Evolutionary conservation across 2,888 invertebrate genomes (phyloP), one percentile per base, ranked within the genome.

Genomic region (Cordylochernes scorpioides): DNA sequence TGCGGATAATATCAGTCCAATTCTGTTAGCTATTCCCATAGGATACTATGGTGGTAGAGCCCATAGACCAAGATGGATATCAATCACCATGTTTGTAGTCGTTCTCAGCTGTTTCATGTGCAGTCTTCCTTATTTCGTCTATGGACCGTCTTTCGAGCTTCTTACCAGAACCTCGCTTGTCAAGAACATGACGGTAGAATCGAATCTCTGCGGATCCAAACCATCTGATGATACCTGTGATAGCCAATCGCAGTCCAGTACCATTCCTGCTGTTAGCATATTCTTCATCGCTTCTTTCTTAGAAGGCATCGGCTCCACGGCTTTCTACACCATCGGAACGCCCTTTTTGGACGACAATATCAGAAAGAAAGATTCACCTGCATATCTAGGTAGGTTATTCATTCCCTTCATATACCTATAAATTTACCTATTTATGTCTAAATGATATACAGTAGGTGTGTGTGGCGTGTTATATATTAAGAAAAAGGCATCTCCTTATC

Each of bases 331-430:
- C 6, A 18, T 42, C 12, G 41, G 41, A 6, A 24, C 32, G 4
- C 34, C 38, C 3, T 41, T 38, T 13, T 25, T 41, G 4, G 41
- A 40, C 24, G 39, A 42, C 27, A 39, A 38, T 21, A 32, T 37
- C 7, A 38, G 24, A 12, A 39, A 41, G 33, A 39, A 38, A 27
- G 30, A 41, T 31, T 36, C 38, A 3, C 33, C 41, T 2, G 3
- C 39, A 12, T 38, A 41, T 32, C 27, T 40, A 7, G 35, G 36
- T 28, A 31, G 29, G 32, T 24, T 33, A 14, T 33, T 34, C 28
- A 35, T 15, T 17, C 18, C 21, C 10, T n/a, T 19, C 9, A 19
- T 19, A 19, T n/a, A 10, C 10, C 10, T 19, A 19, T 2, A 19
- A 10, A 19, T n/a, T 19, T 19, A n/a, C 2, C 2, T 2, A 19